These are phyloP conservation scores for Esox masquinongy DNA, from an alignment of 2,797 vertebrate species.

Conservation along the genomic window DNA sequence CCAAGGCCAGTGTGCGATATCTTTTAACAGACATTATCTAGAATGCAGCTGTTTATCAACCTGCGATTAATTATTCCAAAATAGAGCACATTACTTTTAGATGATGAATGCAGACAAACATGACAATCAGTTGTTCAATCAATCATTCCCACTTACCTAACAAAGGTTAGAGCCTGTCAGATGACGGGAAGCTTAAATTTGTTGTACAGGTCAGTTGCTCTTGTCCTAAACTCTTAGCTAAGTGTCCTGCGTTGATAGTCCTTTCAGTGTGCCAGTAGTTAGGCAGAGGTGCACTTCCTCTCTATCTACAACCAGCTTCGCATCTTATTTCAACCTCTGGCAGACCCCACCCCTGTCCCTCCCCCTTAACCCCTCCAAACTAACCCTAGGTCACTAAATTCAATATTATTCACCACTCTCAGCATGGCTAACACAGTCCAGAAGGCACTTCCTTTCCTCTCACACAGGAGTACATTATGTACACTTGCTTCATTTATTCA, in stretches of 20 bases:
- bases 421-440: neutral
- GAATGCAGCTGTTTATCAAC: neutral
- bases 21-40: neutral
- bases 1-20: neutral
- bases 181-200: neutral
- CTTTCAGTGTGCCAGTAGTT: neutral
- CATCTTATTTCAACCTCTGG: conserved; percentile 43
- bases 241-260: neutral
- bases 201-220: neutral
- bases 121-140: neutral
- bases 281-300: neutral
- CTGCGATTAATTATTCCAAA: neutral
- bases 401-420: neutral
- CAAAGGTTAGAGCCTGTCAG: conserved; percentile 1
- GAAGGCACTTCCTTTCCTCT: neutral
- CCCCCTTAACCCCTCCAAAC: conserved; percentile 20
- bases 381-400: neutral
- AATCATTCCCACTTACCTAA: conserved; percentile 2
- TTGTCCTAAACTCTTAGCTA: neutral
- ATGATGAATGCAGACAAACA: neutral
- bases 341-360: conserved; percentile 57
- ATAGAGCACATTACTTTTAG: neutral
- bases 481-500: neutral
- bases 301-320: neutral
- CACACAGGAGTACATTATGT: neutral